phyloP scores from a whole-genome alignment of 2,113 vertebrate species.

The Capreolus pygargus region DNA sequence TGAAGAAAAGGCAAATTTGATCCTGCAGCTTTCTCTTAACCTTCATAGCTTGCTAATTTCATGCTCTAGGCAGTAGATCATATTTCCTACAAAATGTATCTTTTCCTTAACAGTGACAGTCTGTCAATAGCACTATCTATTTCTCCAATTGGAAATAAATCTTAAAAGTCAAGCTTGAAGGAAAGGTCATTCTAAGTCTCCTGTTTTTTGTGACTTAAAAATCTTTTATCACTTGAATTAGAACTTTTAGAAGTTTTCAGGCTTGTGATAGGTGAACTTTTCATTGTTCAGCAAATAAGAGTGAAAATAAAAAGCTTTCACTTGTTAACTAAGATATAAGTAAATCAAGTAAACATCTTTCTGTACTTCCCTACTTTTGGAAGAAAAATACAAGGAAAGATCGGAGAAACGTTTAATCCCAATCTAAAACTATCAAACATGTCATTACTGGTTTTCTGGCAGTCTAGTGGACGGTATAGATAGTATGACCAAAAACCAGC shows the following conservation, averaged over 20 bases:
- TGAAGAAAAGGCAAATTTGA: background rate
- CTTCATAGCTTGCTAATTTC: background rate
- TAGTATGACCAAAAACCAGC: background rate
- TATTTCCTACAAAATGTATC: background rate
- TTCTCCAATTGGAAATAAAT: background rate
- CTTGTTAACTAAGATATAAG: background rate
- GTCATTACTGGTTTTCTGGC: background rate
- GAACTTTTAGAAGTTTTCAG: conserved; percentile 8
- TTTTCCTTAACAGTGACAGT: background rate
- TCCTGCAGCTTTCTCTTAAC: background rate
- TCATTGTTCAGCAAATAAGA: background rate
- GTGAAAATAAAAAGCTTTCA: background rate
- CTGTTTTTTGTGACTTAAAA: background rate
- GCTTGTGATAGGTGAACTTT: background rate
- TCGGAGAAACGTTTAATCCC: conserved; percentile 9
- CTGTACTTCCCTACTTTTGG: background rate
- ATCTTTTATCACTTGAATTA: background rate
- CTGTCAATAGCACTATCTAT: background rate
- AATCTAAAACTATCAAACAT: background rate
- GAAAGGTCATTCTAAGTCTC: background rate
- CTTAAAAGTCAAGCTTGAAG: background rate
- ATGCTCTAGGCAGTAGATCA: background rate
- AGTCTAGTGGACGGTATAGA: background rate
- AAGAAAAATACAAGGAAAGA: background rate
- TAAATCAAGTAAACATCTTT: background rate